Evolutionary conservation across 1,140 invertebrate species (phyloP).

Genomic region (Drosophila carrolli): DNA sequence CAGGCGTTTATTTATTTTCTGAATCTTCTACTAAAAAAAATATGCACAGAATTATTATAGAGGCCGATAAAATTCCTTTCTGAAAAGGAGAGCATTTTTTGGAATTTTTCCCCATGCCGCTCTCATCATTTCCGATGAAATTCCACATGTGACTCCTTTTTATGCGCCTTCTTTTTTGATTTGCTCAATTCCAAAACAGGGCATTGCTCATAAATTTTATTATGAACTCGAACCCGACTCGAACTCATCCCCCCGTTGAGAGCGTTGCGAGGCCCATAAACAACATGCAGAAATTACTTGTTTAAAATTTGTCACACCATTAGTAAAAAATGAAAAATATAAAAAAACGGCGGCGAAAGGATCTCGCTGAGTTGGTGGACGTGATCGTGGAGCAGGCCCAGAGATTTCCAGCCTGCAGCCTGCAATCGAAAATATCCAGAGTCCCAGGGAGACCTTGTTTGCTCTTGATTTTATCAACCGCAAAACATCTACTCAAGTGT

Average conservation of each 20-base stretch:
- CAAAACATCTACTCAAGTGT: constrained; percentile 83
- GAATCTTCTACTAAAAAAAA: constrained; percentile 28
- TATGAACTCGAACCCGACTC: constrained; percentile 55
- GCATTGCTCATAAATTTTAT: constrained; percentile 81
- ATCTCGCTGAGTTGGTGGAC: constrained; percentile 63
- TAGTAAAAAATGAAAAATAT: constrained; percentile 63
- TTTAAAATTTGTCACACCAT: constrained; percentile 83
- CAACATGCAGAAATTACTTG: constrained; percentile 83
- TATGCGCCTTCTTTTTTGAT: constrained; percentile 18
- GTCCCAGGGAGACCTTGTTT: constrained; percentile 57
- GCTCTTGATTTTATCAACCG: constrained; percentile 83
- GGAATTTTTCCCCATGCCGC: constrained; percentile 26
- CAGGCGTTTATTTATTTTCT: no score
- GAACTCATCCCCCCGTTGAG: constrained; percentile 64
- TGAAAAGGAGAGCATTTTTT: constrained; percentile 40
- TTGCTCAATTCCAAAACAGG: constrained; percentile 51
- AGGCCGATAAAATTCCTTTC: constrained; percentile 28
- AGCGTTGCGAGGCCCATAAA: constrained; percentile 77
- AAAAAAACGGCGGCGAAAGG: constrained; percentile 75
- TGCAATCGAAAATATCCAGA: constrained; percentile 26
- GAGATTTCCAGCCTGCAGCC: constrained; percentile 21
- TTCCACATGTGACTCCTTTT: constrained; percentile 32
- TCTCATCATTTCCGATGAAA: constrained; percentile 29
- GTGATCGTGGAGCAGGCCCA: constrained; percentile 28
- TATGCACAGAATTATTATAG: neutral